Evolutionary conservation across 1,140 invertebrate genomes (phyloP).

Genomic region (Subanguina moxae): DNA sequence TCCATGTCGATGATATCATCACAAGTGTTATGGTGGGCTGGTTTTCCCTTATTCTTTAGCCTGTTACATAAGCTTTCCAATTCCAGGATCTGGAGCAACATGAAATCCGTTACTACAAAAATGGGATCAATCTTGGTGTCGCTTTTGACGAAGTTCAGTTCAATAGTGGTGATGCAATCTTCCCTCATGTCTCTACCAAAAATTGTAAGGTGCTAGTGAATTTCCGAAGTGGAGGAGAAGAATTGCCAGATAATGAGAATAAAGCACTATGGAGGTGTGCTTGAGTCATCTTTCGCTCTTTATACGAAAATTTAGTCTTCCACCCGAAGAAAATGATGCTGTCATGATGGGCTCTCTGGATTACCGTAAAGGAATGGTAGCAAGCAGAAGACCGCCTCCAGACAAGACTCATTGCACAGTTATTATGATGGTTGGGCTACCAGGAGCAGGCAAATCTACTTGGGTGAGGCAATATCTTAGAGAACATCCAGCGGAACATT

Average conservation of each 20-base stretch:
- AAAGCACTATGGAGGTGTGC: slow-evolving; percentile 24
- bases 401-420: slow-evolving; percentile 53
- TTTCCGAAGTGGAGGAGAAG: slow-evolving; percentile 51
- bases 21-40: slow-evolving; percentile 43
- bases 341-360: neutral
- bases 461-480: slow-evolving; percentile 55
- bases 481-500: slow-evolving; percentile 55
- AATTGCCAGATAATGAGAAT: slow-evolving; percentile 24
- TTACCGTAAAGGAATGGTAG: slow-evolving; percentile 3
- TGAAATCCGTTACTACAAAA: slow-evolving; percentile 51
- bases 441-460: slow-evolving; percentile 39
- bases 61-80: slow-evolving; percentile 17
- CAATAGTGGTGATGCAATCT: slow-evolving; percentile 38
- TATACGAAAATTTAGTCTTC: neutral
- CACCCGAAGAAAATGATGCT: slow-evolving; percentile 4
- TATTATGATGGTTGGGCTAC: slow-evolving; percentile 52
- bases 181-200: slow-evolving; percentile 54
- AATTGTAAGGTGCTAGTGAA: slow-evolving; percentile 56
- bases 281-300: neutral
- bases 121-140: slow-evolving; percentile 46
- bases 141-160: slow-evolving; percentile 48
- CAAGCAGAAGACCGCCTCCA: slow-evolving; percentile 22
- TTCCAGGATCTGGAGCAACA: slow-evolving; percentile 45
- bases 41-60: neutral
- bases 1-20: slow-evolving; percentile 46